A percentile compares a stretch with the other conserved stretches of the same genome.
Evolutionary conservation across 2,113 vertebrate species (phyloP).

Genomic region (Garra rufa): DNA sequence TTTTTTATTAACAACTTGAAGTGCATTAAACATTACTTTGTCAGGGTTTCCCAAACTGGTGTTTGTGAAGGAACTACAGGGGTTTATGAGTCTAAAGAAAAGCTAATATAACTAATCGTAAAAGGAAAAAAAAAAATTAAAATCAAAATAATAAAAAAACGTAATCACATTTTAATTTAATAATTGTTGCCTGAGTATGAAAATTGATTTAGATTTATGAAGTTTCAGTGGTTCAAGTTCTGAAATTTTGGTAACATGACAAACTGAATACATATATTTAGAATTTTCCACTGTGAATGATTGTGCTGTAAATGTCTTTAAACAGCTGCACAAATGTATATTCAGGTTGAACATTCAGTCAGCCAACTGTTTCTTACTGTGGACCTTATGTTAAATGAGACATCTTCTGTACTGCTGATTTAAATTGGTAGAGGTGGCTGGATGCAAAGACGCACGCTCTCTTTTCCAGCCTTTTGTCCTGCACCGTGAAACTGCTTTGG

Average conservation of each 20-base stretch:
- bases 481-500: not conserved
- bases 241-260: not conserved
- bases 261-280: not conserved
- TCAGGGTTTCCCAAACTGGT: no score
- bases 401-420: not conserved
- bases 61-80: no score
- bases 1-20: no score
- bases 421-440: not conserved
- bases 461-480: not conserved
- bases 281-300: not conserved
- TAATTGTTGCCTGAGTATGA: not conserved
- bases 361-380: conserved; percentile 7
- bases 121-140: no score
- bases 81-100: no score
- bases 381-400: not conserved
- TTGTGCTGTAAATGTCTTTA: not conserved
- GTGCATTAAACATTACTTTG: no score
- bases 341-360: not conserved
- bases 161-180: no score
- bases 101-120: no score
- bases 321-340: not conserved
- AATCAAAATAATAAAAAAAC: no score
- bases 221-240: no score
- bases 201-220: not conserved
- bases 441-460: not conserved